Evolutionary conservation across 2,888 invertebrate genomes (phyloP).

Genomic region (Deroplatys truncata): DNA sequence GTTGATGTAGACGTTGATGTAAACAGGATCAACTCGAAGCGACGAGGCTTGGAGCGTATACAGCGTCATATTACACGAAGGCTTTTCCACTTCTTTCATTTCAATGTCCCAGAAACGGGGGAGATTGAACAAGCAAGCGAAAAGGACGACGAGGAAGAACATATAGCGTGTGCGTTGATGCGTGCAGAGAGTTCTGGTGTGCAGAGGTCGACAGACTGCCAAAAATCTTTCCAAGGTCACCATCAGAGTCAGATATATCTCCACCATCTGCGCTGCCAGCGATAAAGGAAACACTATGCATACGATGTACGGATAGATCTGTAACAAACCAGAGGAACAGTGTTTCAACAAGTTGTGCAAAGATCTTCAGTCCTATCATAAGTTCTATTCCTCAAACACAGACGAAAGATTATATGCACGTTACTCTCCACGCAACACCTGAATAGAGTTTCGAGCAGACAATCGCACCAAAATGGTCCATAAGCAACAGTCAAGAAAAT

Average conservation of each 20-base stretch:
- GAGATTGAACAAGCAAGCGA: background rate
- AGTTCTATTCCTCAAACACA: too few relatives aligned
- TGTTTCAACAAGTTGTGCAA: too few relatives aligned
- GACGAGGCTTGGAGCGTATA: background rate
- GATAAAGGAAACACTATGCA: background rate
- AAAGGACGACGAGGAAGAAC: background rate
- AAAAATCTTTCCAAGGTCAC: background rate
- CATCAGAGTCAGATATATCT: background rate
- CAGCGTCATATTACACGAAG: background rate
- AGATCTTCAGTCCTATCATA: too few relatives aligned
- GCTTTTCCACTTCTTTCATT: background rate
- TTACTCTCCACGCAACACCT: too few relatives aligned
- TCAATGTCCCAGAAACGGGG: background rate
- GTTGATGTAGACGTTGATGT: background rate
- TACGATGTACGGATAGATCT: background rate
- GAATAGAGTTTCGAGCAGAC: too few relatives aligned
- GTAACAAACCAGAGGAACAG: background rate
- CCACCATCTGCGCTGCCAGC: background rate
- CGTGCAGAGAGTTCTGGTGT: background rate
- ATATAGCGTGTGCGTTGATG: background rate
- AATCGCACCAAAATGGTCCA: too few relatives aligned
- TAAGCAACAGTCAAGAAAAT: too few relatives aligned
- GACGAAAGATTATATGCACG: too few relatives aligned
- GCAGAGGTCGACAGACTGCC: background rate
- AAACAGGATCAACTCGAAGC: background rate